phyloP scores from a whole-genome alignment of 2,113 vertebrate species.

The Peucedramus taeniatus region DNA sequence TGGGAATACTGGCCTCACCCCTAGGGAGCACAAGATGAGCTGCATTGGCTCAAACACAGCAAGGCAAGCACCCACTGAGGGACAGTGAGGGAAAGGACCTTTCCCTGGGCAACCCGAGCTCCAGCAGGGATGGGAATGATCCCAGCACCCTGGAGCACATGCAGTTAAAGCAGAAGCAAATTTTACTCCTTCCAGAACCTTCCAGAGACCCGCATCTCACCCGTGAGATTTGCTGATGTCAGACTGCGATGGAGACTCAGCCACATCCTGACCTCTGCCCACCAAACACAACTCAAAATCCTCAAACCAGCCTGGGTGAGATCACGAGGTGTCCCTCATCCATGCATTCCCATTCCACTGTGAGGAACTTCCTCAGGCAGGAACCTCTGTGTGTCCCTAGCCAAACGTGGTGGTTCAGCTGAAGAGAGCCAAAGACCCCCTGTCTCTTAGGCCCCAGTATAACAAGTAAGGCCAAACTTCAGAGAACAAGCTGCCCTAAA shows the following conservation, averaged over 20 bases:
- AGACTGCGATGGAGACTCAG: background rate
- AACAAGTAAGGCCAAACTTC: background rate
- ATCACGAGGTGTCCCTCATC: background rate
- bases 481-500: background rate
- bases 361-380: background rate
- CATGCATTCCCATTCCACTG: background rate
- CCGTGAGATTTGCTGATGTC: accelerated
- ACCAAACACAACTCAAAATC: background rate
- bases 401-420: accelerated
- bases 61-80: background rate
- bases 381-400: background rate
- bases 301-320: background rate
- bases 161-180: background rate
- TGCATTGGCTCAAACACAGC: background rate
- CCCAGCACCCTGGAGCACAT: background rate
- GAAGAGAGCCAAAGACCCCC: background rate
- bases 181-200: background rate
- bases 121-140: background rate
- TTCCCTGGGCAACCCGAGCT: background rate
- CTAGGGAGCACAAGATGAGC: background rate
- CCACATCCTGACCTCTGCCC: background rate
- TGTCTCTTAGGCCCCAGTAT: background rate
- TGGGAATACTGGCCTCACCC: background rate
- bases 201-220: background rate
- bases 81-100: background rate